These are phyloP conservation scores for Ispidina picta DNA, from an alignment of 2,797 vertebrate genomes.

Conservation along the genomic window DNA sequence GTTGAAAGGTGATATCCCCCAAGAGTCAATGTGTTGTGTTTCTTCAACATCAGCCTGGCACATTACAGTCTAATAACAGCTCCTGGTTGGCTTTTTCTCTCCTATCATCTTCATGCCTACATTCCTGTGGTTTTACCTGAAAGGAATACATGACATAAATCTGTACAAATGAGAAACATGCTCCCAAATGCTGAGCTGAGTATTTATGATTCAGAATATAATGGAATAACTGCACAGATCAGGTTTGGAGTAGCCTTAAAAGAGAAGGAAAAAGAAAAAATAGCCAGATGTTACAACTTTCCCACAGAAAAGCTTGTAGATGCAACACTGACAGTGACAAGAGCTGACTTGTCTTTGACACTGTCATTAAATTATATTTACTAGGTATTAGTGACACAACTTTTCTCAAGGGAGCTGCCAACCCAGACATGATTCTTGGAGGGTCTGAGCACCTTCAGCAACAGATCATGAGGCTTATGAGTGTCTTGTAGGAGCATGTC, in stretches of 20 bases:
- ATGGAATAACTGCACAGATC: background rate
- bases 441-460: background rate
- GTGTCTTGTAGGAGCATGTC: background rate
- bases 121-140: conserved; percentile 40
- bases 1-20: conserved; percentile 25
- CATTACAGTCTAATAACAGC: background rate
- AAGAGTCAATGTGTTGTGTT: background rate
- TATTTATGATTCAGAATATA: background rate
- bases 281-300: background rate
- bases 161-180: background rate
- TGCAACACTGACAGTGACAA: background rate
- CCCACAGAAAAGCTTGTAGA: background rate
- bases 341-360: background rate
- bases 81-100: conserved; percentile 4
- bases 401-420: conserved; percentile 6
- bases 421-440: background rate
- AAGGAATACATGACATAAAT: conserved; percentile 17
- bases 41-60: background rate
- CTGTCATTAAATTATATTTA: background rate
- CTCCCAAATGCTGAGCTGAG: background rate
- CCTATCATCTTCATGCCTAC: background rate
- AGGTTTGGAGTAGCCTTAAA: background rate
- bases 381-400: background rate
- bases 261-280: background rate
- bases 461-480: background rate